Evolutionary conservation across 64 coral and sea anemone genomes (phyloP).

Genomic region (Dendrophyllia cribrosa): DNA sequence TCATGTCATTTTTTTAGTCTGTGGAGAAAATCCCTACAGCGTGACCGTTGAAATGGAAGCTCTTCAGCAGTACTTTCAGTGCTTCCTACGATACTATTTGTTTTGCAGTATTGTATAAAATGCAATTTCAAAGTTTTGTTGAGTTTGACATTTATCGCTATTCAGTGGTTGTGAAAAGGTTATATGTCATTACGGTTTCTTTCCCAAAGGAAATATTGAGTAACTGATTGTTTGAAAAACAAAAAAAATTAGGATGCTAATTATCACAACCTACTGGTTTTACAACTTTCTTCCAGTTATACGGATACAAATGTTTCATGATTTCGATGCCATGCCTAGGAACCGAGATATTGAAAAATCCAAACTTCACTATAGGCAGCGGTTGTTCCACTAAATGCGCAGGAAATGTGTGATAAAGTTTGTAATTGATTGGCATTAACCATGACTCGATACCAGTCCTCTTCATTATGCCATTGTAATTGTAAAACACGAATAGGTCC

Average conservation of each 20-base stretch:
- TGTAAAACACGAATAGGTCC: slow-evolving; percentile 75
- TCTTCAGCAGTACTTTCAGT: too few species aligned
- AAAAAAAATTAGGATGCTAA: background rate
- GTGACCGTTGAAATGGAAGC: too few species aligned
- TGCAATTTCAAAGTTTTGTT: too few species aligned
- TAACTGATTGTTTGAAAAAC: too few species aligned
- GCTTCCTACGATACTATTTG: too few species aligned
- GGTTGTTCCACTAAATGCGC: slow-evolving; percentile 45
- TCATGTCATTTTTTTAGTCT: too few species aligned
- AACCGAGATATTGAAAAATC: slow-evolving; percentile 64
- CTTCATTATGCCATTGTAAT: slow-evolving; percentile 70
- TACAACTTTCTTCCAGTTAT: slow-evolving; percentile 77
- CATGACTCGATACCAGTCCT: slow-evolving; percentile 61
- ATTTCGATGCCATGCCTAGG: slow-evolving; percentile 63
- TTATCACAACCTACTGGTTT: background rate
- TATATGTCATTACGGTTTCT: too few species aligned
- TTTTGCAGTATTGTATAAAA: too few species aligned
- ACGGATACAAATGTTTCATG: slow-evolving; percentile 76
- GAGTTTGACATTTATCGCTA: too few species aligned
- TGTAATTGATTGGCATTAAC: slow-evolving; percentile 61
- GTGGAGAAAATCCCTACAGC: too few species aligned
- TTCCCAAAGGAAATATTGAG: too few species aligned
- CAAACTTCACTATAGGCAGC: slow-evolving; percentile 66
- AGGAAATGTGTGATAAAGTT: slow-evolving; percentile 64
- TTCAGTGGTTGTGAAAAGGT: too few species aligned